These are phyloP conservation scores for Vanacampus margaritifer DNA, from an alignment of 2,113 vertebrate species.

Conservation along the genomic window DNA sequence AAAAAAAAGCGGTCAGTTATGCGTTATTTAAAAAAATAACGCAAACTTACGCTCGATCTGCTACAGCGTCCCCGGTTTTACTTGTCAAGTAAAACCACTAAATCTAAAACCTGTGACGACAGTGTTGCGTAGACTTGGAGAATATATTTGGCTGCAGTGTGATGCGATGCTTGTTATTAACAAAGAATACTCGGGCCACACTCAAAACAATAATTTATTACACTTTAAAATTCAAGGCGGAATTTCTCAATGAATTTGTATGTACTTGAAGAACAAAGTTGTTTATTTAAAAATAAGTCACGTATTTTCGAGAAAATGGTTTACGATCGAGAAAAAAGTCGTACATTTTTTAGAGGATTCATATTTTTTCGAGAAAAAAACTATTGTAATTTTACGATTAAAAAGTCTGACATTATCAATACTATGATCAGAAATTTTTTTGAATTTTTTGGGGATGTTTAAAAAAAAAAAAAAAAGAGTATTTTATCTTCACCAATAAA, in stretches of 20 bases:
- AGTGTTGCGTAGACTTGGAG: neutral
- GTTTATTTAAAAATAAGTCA: too few species aligned
- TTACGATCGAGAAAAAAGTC: neutral
- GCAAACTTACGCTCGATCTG: neutral
- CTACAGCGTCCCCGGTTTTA: conserved; percentile 8
- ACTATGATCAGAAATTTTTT: too few species aligned
- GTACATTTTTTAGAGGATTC: too few species aligned
- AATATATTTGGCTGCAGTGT: conserved; percentile 5
- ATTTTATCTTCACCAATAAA: too few species aligned
- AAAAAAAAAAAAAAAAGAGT: too few species aligned
- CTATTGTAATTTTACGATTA: too few species aligned
- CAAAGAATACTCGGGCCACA: neutral
- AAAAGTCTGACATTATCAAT: too few species aligned
- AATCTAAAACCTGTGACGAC: neutral
- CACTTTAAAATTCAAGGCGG: neutral
- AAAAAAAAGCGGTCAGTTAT: neutral
- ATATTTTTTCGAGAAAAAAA: neutral
- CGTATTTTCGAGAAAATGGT: too few species aligned
- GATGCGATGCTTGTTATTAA: conserved; percentile 5
- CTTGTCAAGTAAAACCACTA: neutral
- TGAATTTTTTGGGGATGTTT: too few species aligned
- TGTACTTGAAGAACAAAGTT: neutral
- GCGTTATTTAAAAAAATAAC: neutral
- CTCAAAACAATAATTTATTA: neutral
- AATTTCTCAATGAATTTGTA: neutral